Evolutionary conservation across 1,140 invertebrate species (phyloP).

Genomic region (Drosophila nasuta): DNA sequence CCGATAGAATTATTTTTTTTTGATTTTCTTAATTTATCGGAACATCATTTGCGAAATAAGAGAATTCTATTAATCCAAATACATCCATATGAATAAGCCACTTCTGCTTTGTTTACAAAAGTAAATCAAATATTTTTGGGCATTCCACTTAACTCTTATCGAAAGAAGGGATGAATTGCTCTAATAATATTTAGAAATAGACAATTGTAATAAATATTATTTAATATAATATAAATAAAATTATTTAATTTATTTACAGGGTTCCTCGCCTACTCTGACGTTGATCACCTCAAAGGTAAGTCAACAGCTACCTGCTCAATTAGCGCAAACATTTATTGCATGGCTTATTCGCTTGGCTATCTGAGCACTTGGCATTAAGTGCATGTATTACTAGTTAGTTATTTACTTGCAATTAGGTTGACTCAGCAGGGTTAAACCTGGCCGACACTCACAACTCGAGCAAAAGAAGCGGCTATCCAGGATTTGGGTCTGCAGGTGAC

Average conservation of each 20-base stretch:
- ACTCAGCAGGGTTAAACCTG: slow-evolving; percentile 3
- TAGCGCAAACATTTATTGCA: slow-evolving; percentile 17
- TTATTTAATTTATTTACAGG: slow-evolving; percentile 85
- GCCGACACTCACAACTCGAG: neutral
- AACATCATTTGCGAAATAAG: no score
- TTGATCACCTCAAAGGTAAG: slow-evolving; percentile 90
- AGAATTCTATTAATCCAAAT: no score
- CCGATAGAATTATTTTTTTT: no score
- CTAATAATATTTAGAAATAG: no score
- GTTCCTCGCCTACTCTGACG: slow-evolving; percentile 89
- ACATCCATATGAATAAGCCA: no score
- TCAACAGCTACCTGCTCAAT: slow-evolving; percentile 39
- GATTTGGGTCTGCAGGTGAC: slow-evolving; percentile 43
- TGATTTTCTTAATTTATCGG: no score
- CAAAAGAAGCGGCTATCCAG: slow-evolving; percentile 2
- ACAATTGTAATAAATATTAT: no score
- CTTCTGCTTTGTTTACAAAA: no score
- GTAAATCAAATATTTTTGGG: no score
- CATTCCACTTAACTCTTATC: no score
- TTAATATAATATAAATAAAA: neutral
- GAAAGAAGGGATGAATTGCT: no score
- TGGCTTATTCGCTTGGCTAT: slow-evolving; percentile 24
- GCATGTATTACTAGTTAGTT: slow-evolving; percentile 34
- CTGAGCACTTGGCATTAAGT: slow-evolving; percentile 4
- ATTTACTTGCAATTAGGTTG: slow-evolving; percentile 28